Base-by-base conservation (phyloP, 2,113 vertebrate species). In the Columbina picui region DNA sequence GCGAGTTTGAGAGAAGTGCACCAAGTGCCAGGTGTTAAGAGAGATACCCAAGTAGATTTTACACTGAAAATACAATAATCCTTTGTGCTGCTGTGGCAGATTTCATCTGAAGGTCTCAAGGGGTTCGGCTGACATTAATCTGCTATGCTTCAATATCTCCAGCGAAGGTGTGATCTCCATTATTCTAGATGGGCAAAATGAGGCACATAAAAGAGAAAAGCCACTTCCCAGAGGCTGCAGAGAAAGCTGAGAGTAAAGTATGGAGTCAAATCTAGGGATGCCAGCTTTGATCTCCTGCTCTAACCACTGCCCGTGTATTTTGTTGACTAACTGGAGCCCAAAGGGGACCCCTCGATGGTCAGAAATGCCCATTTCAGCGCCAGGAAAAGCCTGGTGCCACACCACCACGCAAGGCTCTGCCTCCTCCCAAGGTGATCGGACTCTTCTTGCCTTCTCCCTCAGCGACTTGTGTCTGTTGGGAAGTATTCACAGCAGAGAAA, bases 401-500 rank as follows among this genome's bases (percentile, higher is more conserved):
- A 67, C n/a, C n/a, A 60, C 8, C 12, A 7, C 63, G 49, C 56
- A 64, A 87, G 45, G 49, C 53, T 34, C 57, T 64, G 32, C 32
- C 38, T 78, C 53, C 52, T 91, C 77, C 81, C 0, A 1, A 65
- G 53, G 12, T 8, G 16, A 21, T 57, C 69, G 38, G 79, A 50
- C 22, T 69, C 89, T 73, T 77, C 36, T 82, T 95, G 77, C 36
- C 36, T 73, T 79, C n/a, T 76, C 49, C 65, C 43, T 71, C 60
- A 1, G 43, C 93, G 68, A 78, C 16, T 68, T 39, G 29, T 45
- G 52, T 75, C 90, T 93, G 29, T 60, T 67, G 61, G 65, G 57
- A 89, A 89, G 76, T 84, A 84, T 63, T 92, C 73, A 88, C 82
- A 94, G 84, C 90, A 77, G 67, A 71, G 78, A 27, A 80, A 93